Evolutionary conservation across 2,888 invertebrate genomes (phyloP), one percentile per base, ranked within the genome.

Genomic region (Lepidocyrtoides sp.): DNA sequence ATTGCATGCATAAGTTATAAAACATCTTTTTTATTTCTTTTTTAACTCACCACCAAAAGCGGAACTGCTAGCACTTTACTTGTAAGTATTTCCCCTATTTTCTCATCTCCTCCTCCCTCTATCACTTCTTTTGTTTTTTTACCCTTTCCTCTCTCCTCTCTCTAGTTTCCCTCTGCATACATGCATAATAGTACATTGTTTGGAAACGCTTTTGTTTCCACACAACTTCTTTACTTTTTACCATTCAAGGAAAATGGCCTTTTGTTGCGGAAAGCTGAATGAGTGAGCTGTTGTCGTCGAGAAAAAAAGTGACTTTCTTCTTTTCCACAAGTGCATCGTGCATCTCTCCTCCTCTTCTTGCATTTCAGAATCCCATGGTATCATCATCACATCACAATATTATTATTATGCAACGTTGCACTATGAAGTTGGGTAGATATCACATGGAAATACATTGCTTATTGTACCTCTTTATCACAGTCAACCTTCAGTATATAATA

Each of bases 181-280:
- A n/a, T n/a, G n/a, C n/a, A 2, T 23, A 17, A 23, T 48, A 48
- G n/a, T 75, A 20, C n/a, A 4, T 75, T 23, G 41, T 23, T 17
- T 69, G 10, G n/a, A 10, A 77, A 14, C 44, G 44, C 81, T 66
- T 83, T 83, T 83, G 82, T 83, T 83, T 66, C 66, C 48, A 23
- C 41, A 63, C 66, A 79, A 32, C 79, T 79, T 79, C 81, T 66
- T 63, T 66, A 66, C 66, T 83, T 77, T 51, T 75, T 48, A 2
- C 2, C 75, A 75, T 75, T 26, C 32, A 77, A 36, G 57, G 48
- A 83, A 82, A 60, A 32, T 44, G 44, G 41, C 44, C 44, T 83
- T 83, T 83, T 66, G 66, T 66, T 57, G 36, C 2, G n/a, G 10
- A 66, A 32, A 57, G 20, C 23, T 32, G n/a, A n/a, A 36, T 26